Conservation (phyloP, 2,113 vertebrate species). For the Heterocephalus glaber region DNA sequence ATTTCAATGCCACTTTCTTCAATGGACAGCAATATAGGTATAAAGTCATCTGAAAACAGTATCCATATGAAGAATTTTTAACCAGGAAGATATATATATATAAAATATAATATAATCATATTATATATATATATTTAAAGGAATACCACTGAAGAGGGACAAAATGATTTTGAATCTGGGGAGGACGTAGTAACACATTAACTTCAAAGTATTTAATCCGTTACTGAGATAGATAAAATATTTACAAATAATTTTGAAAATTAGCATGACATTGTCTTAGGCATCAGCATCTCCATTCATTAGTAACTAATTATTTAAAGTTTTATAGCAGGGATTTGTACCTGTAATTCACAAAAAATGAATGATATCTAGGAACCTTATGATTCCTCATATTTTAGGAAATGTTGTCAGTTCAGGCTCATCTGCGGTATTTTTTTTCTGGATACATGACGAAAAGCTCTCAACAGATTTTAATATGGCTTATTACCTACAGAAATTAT, state of each 20-base stretch:
- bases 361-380: not conserved
- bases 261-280: not conserved
- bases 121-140: constrained; percentile 50
- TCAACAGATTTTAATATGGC: constrained; percentile 1
- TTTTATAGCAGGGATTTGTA: not conserved
- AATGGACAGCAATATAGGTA: constrained; percentile 39
- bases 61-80: constrained; percentile 22
- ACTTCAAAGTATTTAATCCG: not conserved
- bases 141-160: constrained; percentile 43
- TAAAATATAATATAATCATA: too few relatives aligned
- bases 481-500: not conserved
- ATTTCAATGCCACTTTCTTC: constrained; percentile 68
- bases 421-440: not conserved
- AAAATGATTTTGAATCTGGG: not conserved
- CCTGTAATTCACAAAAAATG: not conserved
- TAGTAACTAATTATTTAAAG: not conserved
- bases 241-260: not conserved
- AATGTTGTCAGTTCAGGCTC: not conserved
- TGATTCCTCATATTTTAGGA: not conserved
- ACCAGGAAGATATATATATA: not conserved
- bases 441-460: not conserved
- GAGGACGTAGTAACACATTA: not conserved
- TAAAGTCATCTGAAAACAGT: not conserved
- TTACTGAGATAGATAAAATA: not conserved
- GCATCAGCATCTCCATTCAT: not conserved